A percentile compares a stretch with the other conserved stretches of the same genome.
These are phyloP conservation scores for Electrophaes corylata DNA, from an alignment of 2,888 invertebrate species.

Conservation along the genomic window DNA sequence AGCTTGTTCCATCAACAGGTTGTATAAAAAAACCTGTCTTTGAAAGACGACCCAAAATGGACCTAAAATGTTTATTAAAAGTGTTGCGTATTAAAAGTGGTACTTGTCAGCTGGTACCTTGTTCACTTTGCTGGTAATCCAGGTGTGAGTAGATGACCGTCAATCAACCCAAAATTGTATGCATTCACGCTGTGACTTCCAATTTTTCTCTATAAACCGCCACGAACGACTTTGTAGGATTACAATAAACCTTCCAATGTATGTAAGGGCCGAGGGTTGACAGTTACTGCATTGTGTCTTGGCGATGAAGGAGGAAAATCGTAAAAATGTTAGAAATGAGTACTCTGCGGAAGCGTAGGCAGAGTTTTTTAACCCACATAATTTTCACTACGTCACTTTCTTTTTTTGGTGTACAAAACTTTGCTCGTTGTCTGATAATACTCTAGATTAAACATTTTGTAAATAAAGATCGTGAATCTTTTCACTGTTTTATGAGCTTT, in stretches of 20 bases:
- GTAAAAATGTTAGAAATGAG: slow-evolving; percentile 50
- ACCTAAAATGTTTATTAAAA: too few species aligned
- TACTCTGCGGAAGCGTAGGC: slow-evolving; percentile 40
- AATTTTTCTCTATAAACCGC: slow-evolving; percentile 36
- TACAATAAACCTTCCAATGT: slow-evolving; percentile 50
- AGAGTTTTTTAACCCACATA: slow-evolving; percentile 53
- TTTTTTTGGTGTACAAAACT: slow-evolving; percentile 32
- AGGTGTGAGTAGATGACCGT: slow-evolving; percentile 14
- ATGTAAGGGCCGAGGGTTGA: slow-evolving; percentile 43
- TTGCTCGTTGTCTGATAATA: slow-evolving; percentile 36
- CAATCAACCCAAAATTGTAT: slow-evolving; percentile 27
- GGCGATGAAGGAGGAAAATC: slow-evolving; percentile 53
- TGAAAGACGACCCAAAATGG: too few species aligned
- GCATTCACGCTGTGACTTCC: slow-evolving; percentile 19
- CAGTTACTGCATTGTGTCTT: slow-evolving; percentile 45
- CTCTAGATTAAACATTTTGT: slow-evolving; percentile 43
- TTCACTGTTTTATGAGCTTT: slow-evolving; percentile 12
- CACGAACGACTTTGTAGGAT: slow-evolving; percentile 44
- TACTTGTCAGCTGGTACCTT: too few species aligned
- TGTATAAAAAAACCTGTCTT: too few species aligned
- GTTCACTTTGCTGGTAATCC: not conserved
- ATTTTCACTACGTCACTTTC: slow-evolving; percentile 40
- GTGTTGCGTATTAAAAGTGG: too few species aligned
- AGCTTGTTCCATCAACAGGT: too few species aligned
- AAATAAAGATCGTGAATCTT: slow-evolving; percentile 22